Evolutionary conservation across 1,140 invertebrate genomes (phyloP), one percentile per base, ranked within the genome.

Genomic region (Brachionus calyciflorus): DNA sequence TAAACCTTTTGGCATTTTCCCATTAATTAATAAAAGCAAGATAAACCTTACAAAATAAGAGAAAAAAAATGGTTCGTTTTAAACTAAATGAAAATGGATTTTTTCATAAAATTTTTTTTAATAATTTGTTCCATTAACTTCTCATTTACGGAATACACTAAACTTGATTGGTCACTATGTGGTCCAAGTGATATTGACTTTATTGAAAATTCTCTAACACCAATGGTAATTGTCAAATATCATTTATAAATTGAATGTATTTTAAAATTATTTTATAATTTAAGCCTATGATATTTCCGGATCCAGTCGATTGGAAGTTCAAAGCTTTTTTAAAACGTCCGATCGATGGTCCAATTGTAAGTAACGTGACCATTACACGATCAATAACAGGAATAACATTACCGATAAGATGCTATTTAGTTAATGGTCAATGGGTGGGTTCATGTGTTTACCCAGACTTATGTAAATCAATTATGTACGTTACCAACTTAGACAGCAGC

Each of bases 391-490:
- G 70, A 5, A 17, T 76, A 4, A 19, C 21, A 44, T 24, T 76
- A 26, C 70, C 70, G 9, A 55, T 76, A 1, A 40, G 49, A 76
- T 76, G 70, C 12, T 76, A 76, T 76, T 19, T 76, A 4, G 37
- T 40, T 7, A 37, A 40, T 30, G 70, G 70, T 19, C 28, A 76
- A 41, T 76, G 44, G 24, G 55, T 60, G 0, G 70, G 70, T 28
- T 76, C 70, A 14, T 76, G 70, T 76, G 49, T 48, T 24, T 76
- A 57, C 37, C 33, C 49, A 55, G 70, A 76, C 46, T 44, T 76
- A 7, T 76, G 70, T n/a, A 17, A 33, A 9, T 49, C 69, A 19
- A 40, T 73, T 17, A 73, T 73, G 69, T 73, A 73, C 30, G 37
- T 73, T 26, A 33, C 49, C 14, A 73, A 73, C 49, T 41, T 73